Base-by-base conservation (phyloP, 2,113 vertebrate genomes). In the Pseudorhombus dupliciocellatus region DNA sequence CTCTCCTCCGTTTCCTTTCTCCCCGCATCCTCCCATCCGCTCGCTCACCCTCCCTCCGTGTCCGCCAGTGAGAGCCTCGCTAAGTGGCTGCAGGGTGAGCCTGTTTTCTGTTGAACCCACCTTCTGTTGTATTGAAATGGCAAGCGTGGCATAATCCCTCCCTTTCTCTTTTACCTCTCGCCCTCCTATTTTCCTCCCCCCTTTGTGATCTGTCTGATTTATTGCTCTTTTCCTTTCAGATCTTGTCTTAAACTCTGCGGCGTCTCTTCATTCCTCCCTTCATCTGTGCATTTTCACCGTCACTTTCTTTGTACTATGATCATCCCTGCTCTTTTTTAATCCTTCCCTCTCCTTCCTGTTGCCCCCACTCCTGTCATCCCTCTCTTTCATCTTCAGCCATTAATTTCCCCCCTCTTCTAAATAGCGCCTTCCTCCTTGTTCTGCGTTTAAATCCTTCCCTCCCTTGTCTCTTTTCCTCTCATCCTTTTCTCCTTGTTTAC, bases 401-500 rank as follows among this genome's bases (percentile, higher is more conserved):
- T 22, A 55, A 46, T 40, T 50, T 53, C 26, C 44, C 44, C 46
- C 53, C 61, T 51, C 25, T 63, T 24, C 16, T 50, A 15, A 65
- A 44, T 44, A 40, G 16, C 15, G 26, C 15, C 44, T 55, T n/a
- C 52, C 34, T 50, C 65, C 34, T 22, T 58, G 15, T 48, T 46
- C 28, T 55, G 4, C 61, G 53, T 77, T 80, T 72, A 74, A 80
- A 84, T 62, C 28, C 22, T 5, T 16, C 15, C 12, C 64, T 46
- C 26, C 18, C 20, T 70, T 68, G 62, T 77, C 30, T 65, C 18
- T 61, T 56, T 52, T 55, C 37, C 26, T 50, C 46, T 52, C 56
- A 37, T 54, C 56, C 50, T 70, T 75, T 66, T 53, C 40, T 37
- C 31, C 54, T 62, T 86, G 62, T 83, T 74, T 80, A 67, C 69